These are phyloP conservation scores for Aselliscus stoliczkanus DNA, from an alignment of 2,797 vertebrate species.

Conservation along the genomic window DNA sequence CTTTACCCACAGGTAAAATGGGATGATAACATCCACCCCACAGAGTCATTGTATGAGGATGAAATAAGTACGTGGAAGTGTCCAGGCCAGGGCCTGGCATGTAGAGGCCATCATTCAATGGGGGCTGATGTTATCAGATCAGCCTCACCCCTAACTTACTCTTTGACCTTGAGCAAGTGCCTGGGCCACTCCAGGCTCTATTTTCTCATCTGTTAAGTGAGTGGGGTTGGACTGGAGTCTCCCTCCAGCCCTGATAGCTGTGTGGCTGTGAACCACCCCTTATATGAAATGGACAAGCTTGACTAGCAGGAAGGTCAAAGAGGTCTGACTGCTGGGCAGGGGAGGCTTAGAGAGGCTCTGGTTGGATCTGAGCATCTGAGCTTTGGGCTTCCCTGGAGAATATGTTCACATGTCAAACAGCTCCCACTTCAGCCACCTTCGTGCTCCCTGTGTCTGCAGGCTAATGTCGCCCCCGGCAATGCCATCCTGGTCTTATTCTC, in stretches of 20 bases:
- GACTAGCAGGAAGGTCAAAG: background rate
- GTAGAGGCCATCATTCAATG: rapidly evolving
- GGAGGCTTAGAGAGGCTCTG: background rate
- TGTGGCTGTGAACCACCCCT: background rate
- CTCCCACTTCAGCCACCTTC: slow-evolving; percentile 61
- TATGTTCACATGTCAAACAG: slow-evolving; percentile 60
- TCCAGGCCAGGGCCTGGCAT: background rate
- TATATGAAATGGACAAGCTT: background rate
- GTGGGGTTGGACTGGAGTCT: background rate
- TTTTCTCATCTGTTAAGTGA: background rate
- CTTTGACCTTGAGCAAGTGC: background rate
- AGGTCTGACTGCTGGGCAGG: background rate
- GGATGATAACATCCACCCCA: no score
- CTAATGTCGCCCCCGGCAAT: slow-evolving; percentile 66
- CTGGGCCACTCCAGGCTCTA: background rate
- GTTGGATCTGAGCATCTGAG: background rate
- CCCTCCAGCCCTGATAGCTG: background rate
- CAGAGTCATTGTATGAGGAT: rapidly evolving
- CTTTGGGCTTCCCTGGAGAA: slow-evolving; percentile 11
- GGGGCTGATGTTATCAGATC: background rate
- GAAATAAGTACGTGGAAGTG: background rate
- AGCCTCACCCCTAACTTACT: background rate
- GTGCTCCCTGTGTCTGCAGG: slow-evolving; percentile 67
- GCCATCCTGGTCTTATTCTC: slow-evolving; percentile 55
- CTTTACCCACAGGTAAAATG: background rate